Percentiles rank a stretch among this genome's conserved stretches.
phyloP scores from a whole-genome alignment of 2,888 invertebrate genomes.

The Acrobeloides nanus region DNA sequence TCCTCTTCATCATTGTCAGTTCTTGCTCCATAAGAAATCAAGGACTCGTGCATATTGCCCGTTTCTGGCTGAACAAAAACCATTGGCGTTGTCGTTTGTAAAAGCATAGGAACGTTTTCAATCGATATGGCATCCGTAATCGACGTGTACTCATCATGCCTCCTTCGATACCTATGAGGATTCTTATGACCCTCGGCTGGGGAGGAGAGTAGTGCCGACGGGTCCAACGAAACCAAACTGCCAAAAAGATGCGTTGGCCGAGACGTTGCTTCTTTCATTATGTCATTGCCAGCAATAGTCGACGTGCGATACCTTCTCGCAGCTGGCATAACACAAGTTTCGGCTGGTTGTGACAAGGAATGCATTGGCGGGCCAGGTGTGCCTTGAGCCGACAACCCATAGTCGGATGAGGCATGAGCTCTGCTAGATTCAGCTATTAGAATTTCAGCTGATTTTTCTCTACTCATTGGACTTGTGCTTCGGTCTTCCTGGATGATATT shows the following conservation, averaged over 20 bases:
- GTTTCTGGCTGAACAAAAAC: not conserved
- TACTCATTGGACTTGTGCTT: too few relatives aligned
- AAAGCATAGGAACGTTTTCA: too few relatives aligned
- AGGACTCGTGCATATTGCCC: not conserved
- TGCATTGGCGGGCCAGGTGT: not conserved
- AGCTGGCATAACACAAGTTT: not conserved
- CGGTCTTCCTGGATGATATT: too few relatives aligned
- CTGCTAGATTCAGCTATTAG: too few relatives aligned
- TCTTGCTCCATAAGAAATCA: slow-evolving; percentile 9
- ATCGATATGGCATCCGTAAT: slow-evolving; percentile 48
- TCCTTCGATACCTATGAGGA: slow-evolving; percentile 19
- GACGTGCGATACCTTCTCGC: slow-evolving; percentile 1
- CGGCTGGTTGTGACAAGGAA: not conserved
- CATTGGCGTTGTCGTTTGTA: too few relatives aligned
- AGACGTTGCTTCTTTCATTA: not conserved
- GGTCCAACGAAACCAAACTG: slow-evolving; percentile 14
- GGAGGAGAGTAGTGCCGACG: not conserved
- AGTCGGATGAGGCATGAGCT: too few relatives aligned
- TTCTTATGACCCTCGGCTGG: not conserved
- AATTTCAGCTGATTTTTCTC: too few relatives aligned
- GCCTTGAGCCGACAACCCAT: not conserved
- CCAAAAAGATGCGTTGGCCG: slow-evolving; percentile 8
- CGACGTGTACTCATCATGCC: slow-evolving; percentile 48
- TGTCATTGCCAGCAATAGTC: slow-evolving; percentile 4
- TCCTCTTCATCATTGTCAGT: slow-evolving; percentile 33